A percentile compares a stretch with the other conserved stretches of the same genome.
Evolutionary conservation across 23 tunicate genomes (phyloP).

Genomic region (Styela clava): DNA sequence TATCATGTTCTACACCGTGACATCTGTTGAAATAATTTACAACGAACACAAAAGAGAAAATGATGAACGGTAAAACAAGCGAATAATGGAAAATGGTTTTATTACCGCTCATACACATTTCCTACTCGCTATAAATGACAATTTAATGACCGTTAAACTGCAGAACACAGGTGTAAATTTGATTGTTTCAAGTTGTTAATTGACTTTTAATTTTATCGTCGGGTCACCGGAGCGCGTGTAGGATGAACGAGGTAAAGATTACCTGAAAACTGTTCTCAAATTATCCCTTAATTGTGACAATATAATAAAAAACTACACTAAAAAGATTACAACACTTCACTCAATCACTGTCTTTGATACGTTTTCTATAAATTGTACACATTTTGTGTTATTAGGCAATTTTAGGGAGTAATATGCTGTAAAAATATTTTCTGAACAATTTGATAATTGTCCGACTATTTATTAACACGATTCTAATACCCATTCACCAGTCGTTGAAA

Average conservation of each 20-base stretch:
- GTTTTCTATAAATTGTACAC: no score
- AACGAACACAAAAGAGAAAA: neutral
- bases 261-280: neutral
- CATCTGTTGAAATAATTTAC: neutral
- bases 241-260: neutral
- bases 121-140: neutral
- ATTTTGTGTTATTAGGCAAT: no score
- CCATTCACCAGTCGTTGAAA: no score
- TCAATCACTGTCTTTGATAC: no score
- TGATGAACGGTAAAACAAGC: neutral
- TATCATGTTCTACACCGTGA: no score
- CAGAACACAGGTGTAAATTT: neutral
- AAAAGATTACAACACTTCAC: no score
- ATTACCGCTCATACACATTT: neutral
- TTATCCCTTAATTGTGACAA: neutral
- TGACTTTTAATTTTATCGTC: neutral
- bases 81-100: neutral
- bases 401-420: no score
- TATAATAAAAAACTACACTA: no score
- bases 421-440: no score
- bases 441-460: no score
- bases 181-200: neutral
- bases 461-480: no score
- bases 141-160: neutral
- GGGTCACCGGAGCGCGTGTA: neutral